Conservation (phyloP, 2,113 vertebrate genomes). For the Limanda limanda region DNA sequence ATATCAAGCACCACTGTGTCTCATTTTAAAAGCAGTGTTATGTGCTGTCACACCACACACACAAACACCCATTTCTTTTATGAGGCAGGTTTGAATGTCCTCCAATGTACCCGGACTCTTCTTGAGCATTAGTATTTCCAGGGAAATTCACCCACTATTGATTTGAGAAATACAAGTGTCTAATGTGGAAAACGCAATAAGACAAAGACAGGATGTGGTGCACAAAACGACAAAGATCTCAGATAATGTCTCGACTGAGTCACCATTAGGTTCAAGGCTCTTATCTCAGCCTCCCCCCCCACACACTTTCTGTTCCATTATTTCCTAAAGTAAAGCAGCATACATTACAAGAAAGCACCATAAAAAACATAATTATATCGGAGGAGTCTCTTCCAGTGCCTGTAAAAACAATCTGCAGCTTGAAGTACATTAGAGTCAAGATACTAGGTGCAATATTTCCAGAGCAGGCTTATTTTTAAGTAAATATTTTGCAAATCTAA, state of each 20-base stretch:
- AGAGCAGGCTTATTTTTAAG: neutral
- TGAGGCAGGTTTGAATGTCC: neutral
- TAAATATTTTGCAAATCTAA: conserved; percentile 16
- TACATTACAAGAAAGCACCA: conserved; percentile 11
- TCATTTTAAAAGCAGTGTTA: conserved; percentile 31
- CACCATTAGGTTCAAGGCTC: conserved; percentile 32
- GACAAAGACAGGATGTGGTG: conserved; percentile 41
- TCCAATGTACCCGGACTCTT: conserved; percentile 9
- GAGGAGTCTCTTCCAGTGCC: neutral
- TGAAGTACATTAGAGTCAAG: conserved; percentile 27
- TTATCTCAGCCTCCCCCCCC: conserved; percentile 19
- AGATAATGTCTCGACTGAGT: conserved; percentile 39
- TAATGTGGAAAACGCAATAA: conserved; percentile 56
- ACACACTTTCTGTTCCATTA: conserved; percentile 14
- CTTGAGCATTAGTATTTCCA: conserved; percentile 56
- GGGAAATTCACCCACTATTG: conserved; percentile 43
- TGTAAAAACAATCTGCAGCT: conserved; percentile 7
- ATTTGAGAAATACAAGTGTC: conserved; percentile 49
- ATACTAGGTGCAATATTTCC: conserved; percentile 29
- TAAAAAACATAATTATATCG: neutral
- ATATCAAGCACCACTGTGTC: conserved; percentile 12
- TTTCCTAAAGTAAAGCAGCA: conserved; percentile 29
- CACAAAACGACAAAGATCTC: conserved; percentile 39
- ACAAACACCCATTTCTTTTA: conserved; percentile 3
- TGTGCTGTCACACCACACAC: neutral